These are phyloP conservation scores for Dolomedes plantarius DNA, from an alignment of 2,888 invertebrate species.

Conservation along the genomic window DNA sequence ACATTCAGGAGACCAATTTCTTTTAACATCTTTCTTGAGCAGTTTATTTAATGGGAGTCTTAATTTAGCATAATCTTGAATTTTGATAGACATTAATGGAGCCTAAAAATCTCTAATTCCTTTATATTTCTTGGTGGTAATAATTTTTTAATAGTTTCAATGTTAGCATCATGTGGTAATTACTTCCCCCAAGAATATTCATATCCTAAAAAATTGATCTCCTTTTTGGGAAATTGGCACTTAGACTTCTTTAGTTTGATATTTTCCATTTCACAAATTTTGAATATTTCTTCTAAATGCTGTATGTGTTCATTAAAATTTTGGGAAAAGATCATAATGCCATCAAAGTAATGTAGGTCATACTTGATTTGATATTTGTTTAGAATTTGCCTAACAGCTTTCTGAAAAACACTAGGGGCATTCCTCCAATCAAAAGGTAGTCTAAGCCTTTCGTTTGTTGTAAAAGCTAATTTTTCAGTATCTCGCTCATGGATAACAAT, in stretches of 20 bases:
- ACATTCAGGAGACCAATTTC: no score
- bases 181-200: neutral
- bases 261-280: neutral
- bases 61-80: no score
- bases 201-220: neutral
- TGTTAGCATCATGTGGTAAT: neutral
- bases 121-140: neutral
- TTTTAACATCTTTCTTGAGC: neutral
- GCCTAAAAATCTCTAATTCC: neutral
- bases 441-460: neutral
- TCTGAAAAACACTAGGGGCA: no score
- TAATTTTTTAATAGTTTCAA: no score
- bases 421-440: neutral
- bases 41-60: neutral
- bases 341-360: neutral
- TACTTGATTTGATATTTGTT: no score
- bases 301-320: no score
- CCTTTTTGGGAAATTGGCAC: neutral
- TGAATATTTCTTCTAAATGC: no score
- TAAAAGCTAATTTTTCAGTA: no score
- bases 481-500: no score
- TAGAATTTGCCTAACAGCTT: no score
- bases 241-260: neutral
- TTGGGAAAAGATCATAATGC: no score
- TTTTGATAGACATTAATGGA: neutral